phyloP scores from a whole-genome alignment of 30 jellyfish, hydroid and myxozoan genomes.

The Aurelia sp. region DNA sequence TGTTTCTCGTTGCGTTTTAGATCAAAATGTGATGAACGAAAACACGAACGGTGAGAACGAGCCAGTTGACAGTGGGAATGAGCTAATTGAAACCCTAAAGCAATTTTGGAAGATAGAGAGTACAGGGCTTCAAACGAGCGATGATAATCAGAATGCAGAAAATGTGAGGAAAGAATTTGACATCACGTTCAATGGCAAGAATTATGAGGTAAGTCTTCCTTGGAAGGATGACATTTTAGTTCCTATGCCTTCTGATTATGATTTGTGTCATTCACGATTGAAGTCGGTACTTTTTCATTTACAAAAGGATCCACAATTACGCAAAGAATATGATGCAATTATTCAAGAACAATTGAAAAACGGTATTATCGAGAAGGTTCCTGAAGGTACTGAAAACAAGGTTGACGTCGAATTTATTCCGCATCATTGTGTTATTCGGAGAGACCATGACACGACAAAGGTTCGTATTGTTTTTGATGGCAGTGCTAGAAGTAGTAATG shows the following conservation, averaged over 20 bases:
- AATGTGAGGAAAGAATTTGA: not conserved
- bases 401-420: constrained; percentile 2
- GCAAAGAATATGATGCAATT: constrained; percentile 12
- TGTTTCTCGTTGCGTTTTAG: not conserved
- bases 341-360: constrained; percentile 19
- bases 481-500: too few relatives aligned
- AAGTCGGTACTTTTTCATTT: constrained; percentile 12
- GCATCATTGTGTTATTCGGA: constrained; percentile 36
- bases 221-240: constrained; percentile 2
- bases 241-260: constrained; percentile 7
- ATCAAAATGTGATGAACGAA: not conserved
- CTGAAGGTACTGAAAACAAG: constrained; percentile 3
- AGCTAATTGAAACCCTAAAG: not conserved
- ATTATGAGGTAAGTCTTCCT: constrained; percentile 51
- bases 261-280: constrained; percentile 16
- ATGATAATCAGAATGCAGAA: too few relatives aligned
- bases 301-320: not conserved
- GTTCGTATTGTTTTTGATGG: constrained; percentile 49
- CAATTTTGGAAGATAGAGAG: not conserved
- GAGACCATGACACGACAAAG: constrained; percentile 42
- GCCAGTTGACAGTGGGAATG: not conserved
- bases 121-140: not conserved
- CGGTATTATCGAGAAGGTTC: constrained; percentile 17
- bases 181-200: not conserved
- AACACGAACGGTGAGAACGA: not conserved